Percentiles rank a stretch among this genome's conserved stretches.
Evolutionary conservation across 2,113 vertebrate genomes (phyloP).

Genomic region (Choloepus hoffmanni): DNA sequence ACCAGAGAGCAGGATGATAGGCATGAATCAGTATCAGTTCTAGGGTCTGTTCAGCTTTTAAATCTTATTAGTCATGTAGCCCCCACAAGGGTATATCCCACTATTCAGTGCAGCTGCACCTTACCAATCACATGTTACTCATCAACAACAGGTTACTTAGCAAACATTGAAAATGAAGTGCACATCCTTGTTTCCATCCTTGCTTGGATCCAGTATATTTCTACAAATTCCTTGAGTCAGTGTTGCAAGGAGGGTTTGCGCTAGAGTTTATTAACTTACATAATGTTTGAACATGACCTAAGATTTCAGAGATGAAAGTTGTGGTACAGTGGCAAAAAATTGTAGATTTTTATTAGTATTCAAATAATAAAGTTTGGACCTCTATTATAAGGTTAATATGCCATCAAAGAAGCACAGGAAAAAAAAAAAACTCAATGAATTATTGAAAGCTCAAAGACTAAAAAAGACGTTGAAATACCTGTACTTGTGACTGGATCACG

Average conservation of each 20-base stretch:
- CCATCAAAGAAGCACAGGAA: background rate
- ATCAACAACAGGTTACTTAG: background rate
- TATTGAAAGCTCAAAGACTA: background rate
- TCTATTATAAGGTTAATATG: background rate
- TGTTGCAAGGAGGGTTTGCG: background rate
- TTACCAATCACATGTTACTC: background rate
- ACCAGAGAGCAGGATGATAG: background rate
- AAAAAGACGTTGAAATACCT: background rate
- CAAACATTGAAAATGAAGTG: background rate
- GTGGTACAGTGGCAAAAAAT: background rate
- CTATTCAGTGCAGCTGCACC: background rate
- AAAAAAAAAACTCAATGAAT: background rate
- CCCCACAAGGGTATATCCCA: background rate
- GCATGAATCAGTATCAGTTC: background rate
- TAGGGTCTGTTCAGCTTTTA: background rate
- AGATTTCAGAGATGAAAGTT: slow-evolving; percentile 21
- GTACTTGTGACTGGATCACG: background rate
- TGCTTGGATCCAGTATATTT: background rate
- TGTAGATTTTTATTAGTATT: background rate
- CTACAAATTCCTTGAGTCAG: background rate
- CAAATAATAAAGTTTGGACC: background rate
- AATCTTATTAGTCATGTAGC: background rate
- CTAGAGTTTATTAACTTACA: background rate
- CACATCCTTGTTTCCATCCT: background rate
- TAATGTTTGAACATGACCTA: background rate